These are phyloP conservation scores for Sapayoa aenigma DNA, from an alignment of 2,113 vertebrate genomes.

Conservation along the genomic window DNA sequence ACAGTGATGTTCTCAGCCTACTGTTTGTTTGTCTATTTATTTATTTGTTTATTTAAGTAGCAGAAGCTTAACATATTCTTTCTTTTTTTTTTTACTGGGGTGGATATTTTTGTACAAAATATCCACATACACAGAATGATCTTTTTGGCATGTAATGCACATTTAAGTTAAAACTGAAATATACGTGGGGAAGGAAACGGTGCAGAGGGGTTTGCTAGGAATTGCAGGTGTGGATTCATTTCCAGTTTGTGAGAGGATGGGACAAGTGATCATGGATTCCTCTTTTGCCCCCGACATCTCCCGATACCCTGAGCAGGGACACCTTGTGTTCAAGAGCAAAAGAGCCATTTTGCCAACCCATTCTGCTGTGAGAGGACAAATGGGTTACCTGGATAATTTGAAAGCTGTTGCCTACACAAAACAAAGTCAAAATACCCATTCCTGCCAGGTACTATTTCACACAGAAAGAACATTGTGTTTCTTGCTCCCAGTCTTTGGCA, in stretches of 20 bases:
- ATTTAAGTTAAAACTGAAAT: not conserved
- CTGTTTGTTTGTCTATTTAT: no score
- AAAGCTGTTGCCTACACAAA: not conserved
- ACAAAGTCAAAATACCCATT: not conserved
- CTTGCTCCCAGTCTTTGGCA: not conserved
- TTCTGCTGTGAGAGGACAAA: not conserved
- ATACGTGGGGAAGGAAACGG: not conserved
- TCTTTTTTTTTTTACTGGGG: not conserved
- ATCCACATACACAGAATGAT: no score
- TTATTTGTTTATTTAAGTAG: not conserved
- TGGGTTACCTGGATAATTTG: not conserved
- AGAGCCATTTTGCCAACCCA: rapidly evolving
- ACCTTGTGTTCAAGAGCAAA: not conserved
- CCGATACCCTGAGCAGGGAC: not conserved
- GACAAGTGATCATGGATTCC: not conserved
- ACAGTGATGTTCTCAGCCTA: not conserved
- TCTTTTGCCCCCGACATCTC: not conserved
- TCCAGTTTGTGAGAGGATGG: not conserved
- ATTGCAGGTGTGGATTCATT: rapidly evolving
- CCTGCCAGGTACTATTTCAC: not conserved
- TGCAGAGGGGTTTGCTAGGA: not conserved
- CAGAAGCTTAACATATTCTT: not conserved
- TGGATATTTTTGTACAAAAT: not conserved
- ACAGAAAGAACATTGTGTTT: not conserved
- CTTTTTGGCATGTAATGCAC: not conserved